Conservation (phyloP, 2,888 invertebrate genomes). For the Theristus sp. region DNA sequence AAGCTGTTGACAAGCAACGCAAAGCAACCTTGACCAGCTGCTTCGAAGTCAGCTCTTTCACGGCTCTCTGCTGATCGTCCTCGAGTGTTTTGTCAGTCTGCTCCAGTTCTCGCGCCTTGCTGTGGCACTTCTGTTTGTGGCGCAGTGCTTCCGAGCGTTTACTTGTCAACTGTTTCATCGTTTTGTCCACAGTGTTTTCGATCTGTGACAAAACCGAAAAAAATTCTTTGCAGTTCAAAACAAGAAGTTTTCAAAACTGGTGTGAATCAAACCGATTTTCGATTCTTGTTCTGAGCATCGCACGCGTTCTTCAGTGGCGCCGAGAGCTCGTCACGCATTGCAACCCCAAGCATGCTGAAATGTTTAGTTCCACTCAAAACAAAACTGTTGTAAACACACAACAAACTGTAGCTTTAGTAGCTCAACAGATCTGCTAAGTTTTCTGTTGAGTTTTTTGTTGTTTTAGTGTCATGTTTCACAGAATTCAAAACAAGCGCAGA, state of each 20-base stretch:
- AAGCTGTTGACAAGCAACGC: not conserved
- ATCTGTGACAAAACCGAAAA: not conserved
- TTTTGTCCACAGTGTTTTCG: not conserved
- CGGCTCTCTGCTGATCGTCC: not conserved
- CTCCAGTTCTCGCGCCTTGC: not conserved
- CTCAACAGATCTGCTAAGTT: no score
- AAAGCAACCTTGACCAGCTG: not conserved
- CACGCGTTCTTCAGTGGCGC: conserved; percentile 1
- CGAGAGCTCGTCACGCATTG: conserved; percentile 1
- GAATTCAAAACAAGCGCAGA: no score
- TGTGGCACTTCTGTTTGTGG: not conserved
- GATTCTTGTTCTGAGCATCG: not conserved
- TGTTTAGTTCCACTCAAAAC: no score
- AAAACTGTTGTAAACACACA: no score
- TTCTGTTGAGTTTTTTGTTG: no score
- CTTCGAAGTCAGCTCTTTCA: not conserved
- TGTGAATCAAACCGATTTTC: not conserved
- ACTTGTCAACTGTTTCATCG: not conserved
- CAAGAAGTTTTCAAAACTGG: not conserved
- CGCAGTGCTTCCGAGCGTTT: not conserved
- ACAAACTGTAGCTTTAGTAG: no score
- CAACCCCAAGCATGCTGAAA: not conserved
- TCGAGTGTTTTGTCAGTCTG: not conserved
- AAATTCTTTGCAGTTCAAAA: not conserved
- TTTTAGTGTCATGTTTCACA: no score